Percentiles rank a stretch among this genome's conserved stretches.
phyloP scores from a whole-genome alignment of 2,888 invertebrate species.

The Epinotia brunnichana region DNA sequence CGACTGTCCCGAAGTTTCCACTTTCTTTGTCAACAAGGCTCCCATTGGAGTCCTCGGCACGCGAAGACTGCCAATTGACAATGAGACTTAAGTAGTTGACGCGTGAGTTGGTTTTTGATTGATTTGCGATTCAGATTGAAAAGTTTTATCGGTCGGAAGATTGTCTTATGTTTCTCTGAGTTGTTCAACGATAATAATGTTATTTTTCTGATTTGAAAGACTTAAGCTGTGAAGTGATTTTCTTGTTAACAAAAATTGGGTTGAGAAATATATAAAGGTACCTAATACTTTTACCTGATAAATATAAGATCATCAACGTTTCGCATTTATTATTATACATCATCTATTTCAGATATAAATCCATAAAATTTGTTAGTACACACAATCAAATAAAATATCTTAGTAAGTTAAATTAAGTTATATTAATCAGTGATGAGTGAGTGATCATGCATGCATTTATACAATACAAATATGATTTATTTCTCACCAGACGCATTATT shows the following conservation, averaged over 20 bases:
- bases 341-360: no score
- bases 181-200: slow-evolving; percentile 15
- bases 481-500: no score
- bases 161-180: slow-evolving; percentile 18
- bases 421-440: no score
- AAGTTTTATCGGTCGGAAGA: slow-evolving; percentile 36
- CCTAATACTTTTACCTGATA: no score
- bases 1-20: slow-evolving; percentile 5
- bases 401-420: no score
- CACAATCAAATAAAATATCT: no score
- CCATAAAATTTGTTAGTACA: no score
- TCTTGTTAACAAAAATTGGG: background rate
- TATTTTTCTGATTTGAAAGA: slow-evolving; percentile 16
- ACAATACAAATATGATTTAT: no score
- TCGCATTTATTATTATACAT: no score
- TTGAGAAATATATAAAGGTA: background rate
- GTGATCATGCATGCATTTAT: no score
- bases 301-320: no score
- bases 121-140: slow-evolving; percentile 27
- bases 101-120: slow-evolving; percentile 42
- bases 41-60: slow-evolving; percentile 17
- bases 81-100: slow-evolving; percentile 38
- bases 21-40: slow-evolving; percentile 6
- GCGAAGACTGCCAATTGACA: slow-evolving; percentile 15
- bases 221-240: background rate